Conservation (phyloP, 35 echinoderm and acorn worm genomes). For the Holothuria glaberrima region DNA sequence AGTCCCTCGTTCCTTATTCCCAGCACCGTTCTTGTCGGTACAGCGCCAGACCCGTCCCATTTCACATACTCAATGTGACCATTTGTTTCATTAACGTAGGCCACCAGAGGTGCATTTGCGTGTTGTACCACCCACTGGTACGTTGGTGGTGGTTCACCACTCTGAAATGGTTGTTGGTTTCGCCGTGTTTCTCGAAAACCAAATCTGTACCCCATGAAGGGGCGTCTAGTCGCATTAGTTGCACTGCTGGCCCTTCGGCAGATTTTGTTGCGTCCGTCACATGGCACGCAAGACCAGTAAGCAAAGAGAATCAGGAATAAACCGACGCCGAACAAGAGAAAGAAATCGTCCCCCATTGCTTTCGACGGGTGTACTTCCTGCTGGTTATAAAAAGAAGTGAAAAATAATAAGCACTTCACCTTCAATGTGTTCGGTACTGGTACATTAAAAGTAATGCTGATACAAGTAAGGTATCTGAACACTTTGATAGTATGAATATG, state of each 20-base stretch:
- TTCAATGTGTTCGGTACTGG: too few relatives aligned
- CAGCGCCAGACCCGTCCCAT: slow-evolving; percentile 41
- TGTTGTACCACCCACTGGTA: slow-evolving; percentile 55
- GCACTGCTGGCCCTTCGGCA: background rate
- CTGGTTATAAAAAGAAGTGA: too few relatives aligned
- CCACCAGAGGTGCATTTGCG: slow-evolving; percentile 42
- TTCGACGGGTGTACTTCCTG: too few relatives aligned
- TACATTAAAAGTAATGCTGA: too few relatives aligned
- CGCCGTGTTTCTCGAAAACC: slow-evolving; percentile 22
- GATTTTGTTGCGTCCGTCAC: background rate
- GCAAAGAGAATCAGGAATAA: slow-evolving; percentile 14
- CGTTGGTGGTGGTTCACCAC: slow-evolving; percentile 36
- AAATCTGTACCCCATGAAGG: background rate
- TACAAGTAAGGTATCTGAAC: too few relatives aligned
- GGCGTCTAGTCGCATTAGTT: background rate
- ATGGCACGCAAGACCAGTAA: slow-evolving; percentile 40
- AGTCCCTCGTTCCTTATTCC: slow-evolving; percentile 28
- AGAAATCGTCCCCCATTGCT: slow-evolving; percentile 36
- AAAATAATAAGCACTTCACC: too few relatives aligned
- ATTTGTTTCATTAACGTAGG: slow-evolving; percentile 16
- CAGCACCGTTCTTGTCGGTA: slow-evolving; percentile 50
- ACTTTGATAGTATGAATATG: too few relatives aligned
- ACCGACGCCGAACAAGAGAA: slow-evolving; percentile 17
- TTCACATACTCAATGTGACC: slow-evolving; percentile 41
- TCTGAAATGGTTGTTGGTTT: background rate